Conservation (phyloP, 2,888 invertebrate species). For the Troilus luridus region DNA sequence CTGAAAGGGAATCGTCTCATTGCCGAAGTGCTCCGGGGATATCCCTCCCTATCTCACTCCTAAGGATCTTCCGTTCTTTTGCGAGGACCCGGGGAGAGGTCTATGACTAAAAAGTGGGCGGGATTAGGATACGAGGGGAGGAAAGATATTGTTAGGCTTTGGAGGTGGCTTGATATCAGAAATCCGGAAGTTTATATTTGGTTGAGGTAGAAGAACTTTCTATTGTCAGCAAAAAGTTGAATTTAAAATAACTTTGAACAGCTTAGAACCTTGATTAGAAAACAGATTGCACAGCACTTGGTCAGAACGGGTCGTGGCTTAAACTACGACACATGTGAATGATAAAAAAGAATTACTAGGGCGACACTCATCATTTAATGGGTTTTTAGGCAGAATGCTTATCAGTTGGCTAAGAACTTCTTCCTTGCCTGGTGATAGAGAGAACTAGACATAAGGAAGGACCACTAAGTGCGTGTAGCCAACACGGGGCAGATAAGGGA, state of each 20-base stretch:
- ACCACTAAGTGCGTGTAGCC: not conserved
- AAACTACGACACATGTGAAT: too few relatives aligned
- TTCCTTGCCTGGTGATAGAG: not conserved
- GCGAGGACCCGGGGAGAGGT: not conserved
- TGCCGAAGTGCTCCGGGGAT: not conserved
- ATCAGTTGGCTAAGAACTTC: not conserved
- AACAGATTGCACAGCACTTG: too few relatives aligned
- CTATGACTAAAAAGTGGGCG: not conserved
- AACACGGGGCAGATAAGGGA: not conserved
- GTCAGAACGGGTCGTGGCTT: too few relatives aligned
- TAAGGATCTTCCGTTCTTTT: not conserved
- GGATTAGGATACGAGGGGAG: not conserved
- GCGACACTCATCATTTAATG: too few relatives aligned
- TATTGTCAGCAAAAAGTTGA: too few relatives aligned
- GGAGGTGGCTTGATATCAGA: not conserved
- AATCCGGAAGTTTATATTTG: not conserved
- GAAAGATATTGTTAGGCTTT: not conserved
- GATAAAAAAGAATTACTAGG: too few relatives aligned
- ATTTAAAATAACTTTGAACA: too few relatives aligned
- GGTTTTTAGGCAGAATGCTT: too few relatives aligned
- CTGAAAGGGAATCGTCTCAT: conserved; percentile 52
- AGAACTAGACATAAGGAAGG: not conserved
- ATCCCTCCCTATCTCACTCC: not conserved
- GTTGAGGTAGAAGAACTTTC: not conserved
- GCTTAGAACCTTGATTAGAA: too few relatives aligned